These are phyloP conservation scores for Caenorhabditis sp. DNA, from an alignment of 2,888 invertebrate species.

Conservation along the genomic window DNA sequence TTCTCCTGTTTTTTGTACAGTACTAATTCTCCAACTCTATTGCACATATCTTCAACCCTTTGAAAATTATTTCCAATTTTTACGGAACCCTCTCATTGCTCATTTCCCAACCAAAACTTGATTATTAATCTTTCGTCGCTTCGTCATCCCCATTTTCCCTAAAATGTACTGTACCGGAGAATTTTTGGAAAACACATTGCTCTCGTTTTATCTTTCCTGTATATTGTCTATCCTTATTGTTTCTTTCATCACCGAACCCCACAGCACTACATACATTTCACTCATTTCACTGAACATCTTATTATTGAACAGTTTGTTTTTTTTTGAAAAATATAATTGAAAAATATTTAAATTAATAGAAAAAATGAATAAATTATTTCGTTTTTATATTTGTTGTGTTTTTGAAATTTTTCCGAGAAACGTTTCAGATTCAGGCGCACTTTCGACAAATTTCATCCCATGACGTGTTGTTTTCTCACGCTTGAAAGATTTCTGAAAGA, in stretches of 20 bases:
- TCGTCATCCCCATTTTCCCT: not conserved
- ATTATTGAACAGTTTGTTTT: not conserved
- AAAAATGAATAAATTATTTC: no score
- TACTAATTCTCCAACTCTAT: slow-evolving; percentile 17
- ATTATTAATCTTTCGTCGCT: not conserved
- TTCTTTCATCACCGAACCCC: not conserved
- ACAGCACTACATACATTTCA: not conserved
- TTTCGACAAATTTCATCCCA: no score
- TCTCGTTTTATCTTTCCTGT: not conserved
- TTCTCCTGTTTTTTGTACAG: slow-evolving; percentile 20
- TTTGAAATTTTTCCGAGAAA: no score
- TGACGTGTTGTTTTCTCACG: no score
- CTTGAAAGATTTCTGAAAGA: no score
- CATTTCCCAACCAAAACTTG: not conserved
- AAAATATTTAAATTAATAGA: not conserved
- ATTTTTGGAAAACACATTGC: not conserved
- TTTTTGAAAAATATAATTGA: not conserved
- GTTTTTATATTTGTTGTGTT: no score
- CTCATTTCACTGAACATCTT: not conserved
- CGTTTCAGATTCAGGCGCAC: no score
- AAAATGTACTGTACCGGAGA: not conserved
- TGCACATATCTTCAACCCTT: slow-evolving; percentile 23
- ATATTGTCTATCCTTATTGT: not conserved
- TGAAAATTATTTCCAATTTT: slow-evolving; percentile 15
- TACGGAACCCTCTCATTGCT: slow-evolving; percentile 33